Evolutionary conservation across 2,797 vertebrate genomes (phyloP).

Genomic region (Urosaurus nigricauda): DNA sequence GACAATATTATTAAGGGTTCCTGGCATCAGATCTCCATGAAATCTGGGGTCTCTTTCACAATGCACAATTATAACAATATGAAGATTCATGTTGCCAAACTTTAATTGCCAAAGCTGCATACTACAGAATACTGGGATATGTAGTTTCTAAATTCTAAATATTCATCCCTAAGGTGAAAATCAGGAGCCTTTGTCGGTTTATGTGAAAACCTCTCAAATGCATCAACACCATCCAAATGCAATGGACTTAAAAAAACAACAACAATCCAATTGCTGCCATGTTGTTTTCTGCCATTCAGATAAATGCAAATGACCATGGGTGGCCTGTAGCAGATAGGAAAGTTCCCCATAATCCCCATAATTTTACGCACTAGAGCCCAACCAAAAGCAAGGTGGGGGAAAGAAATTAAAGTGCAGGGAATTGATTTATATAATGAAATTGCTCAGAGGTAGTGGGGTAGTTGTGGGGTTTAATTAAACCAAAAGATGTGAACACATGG

Average conservation of each 20-base stretch:
- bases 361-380: not conserved
- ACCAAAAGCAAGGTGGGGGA: not conserved
- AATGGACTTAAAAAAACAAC: not conserved
- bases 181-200: too few species aligned
- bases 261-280: not conserved
- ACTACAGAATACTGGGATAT: too few species aligned
- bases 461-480: slow-evolving; percentile 34
- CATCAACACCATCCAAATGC: slow-evolving; percentile 6
- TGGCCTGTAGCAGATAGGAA: not conserved
- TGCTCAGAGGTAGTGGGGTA: slow-evolving; percentile 32
- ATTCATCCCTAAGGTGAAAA: too few species aligned
- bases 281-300: slow-evolving; percentile 2
- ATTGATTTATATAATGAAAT: slow-evolving; percentile 47
- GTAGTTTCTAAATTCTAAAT: too few species aligned
- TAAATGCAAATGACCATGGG: not conserved
- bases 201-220: not conserved
- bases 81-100: too few species aligned
- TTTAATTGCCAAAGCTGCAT: too few species aligned
- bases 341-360: slow-evolving; percentile 13
- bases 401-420: slow-evolving; percentile 41
- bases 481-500: slow-evolving; percentile 30
- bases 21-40: not conserved
- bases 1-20: not conserved
- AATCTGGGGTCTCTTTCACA: too few species aligned
- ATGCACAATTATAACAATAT: too few species aligned